Evolutionary conservation across 2,113 vertebrate species (phyloP).

Genomic region (Trachemys scripta): DNA sequence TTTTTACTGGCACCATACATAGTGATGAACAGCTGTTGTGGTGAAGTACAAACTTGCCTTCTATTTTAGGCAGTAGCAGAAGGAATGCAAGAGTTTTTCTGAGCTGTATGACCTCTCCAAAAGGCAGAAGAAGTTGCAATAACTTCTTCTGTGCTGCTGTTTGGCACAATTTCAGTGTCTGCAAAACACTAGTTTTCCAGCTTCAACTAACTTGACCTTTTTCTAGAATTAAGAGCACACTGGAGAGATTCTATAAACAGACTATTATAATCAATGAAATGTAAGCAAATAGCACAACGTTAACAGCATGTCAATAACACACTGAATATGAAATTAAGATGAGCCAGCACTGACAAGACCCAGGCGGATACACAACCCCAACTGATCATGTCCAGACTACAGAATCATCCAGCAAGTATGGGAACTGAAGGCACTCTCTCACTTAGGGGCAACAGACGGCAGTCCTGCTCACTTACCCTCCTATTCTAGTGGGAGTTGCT

Average conservation of each 20-base stretch:
- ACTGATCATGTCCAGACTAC: fast-evolving
- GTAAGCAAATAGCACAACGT: not conserved
- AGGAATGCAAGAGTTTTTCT: constrained; percentile 47
- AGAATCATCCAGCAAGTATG: fast-evolving
- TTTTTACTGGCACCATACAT: constrained; percentile 41
- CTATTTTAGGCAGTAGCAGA: constrained; percentile 54
- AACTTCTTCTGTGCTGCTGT: constrained; percentile 1
- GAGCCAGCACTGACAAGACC: fast-evolving
- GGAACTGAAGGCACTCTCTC: not conserved
- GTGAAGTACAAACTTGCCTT: constrained; percentile 31
- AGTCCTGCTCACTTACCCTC: not conserved
- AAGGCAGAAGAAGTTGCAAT: not conserved
- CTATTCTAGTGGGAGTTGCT: fast-evolving
- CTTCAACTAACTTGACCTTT: constrained; percentile 27
- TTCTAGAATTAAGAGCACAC: not conserved
- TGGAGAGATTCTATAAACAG: fast-evolving
- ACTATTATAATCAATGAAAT: not conserved
- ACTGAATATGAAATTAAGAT: not conserved
- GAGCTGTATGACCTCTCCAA: constrained; percentile 1
- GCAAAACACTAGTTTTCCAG: not conserved
- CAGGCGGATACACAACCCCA: fast-evolving
- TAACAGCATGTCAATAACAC: not conserved
- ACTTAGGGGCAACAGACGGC: not conserved
- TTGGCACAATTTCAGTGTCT: not conserved
- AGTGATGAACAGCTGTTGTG: constrained; percentile 64